These are phyloP conservation scores for Ephialtes manifestator DNA, from an alignment of 2,888 invertebrate species.

Conservation along the genomic window DNA sequence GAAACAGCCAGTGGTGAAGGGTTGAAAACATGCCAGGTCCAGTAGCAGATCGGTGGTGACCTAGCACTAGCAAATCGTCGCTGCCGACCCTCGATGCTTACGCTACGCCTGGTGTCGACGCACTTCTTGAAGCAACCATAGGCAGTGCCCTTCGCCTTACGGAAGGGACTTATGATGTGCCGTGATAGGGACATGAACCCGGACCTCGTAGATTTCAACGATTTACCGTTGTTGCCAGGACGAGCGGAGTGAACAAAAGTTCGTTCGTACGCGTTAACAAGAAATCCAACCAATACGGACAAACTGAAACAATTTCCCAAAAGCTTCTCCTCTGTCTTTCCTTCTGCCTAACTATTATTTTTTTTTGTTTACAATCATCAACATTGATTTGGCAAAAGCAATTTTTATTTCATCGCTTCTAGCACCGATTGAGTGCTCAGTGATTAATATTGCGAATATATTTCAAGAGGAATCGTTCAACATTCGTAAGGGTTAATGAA, in stretches of 20 bases:
- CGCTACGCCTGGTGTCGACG: conserved; percentile 96
- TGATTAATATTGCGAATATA: not conserved
- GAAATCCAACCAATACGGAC: conserved; percentile 13
- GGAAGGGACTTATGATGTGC: conserved; percentile 91
- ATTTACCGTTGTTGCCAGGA: conserved; percentile 54
- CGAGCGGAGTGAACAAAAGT: conserved; percentile 49
- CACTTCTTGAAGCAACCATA: conserved; percentile 97
- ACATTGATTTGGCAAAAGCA: not conserved
- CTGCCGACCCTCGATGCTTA: conserved; percentile 91
- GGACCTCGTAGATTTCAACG: conserved; percentile 78
- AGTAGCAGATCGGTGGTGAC: conserved; percentile 80
- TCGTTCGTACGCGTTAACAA: conserved; percentile 8
- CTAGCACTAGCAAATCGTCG: conserved; percentile 78
- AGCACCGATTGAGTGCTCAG: not conserved
- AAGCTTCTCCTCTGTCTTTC: conserved; percentile 25
- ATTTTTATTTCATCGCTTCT: not conserved
- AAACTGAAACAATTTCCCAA: conserved; percentile 2
- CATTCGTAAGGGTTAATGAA: conserved; percentile 43
- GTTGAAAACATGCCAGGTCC: conserved; percentile 77
- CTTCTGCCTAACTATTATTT: conserved; percentile 18
- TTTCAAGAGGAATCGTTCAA: conserved; percentile 2
- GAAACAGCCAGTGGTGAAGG: conserved; percentile 41
- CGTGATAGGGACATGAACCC: conserved; percentile 92
- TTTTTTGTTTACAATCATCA: conserved; percentile 14
- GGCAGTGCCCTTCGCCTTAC: conserved; percentile 86